A percentile compares a stretch with the other conserved stretches of the same genome.
Conservation (phyloP, 2,888 invertebrate species). For the Xanthostigma xanthostigma region DNA sequence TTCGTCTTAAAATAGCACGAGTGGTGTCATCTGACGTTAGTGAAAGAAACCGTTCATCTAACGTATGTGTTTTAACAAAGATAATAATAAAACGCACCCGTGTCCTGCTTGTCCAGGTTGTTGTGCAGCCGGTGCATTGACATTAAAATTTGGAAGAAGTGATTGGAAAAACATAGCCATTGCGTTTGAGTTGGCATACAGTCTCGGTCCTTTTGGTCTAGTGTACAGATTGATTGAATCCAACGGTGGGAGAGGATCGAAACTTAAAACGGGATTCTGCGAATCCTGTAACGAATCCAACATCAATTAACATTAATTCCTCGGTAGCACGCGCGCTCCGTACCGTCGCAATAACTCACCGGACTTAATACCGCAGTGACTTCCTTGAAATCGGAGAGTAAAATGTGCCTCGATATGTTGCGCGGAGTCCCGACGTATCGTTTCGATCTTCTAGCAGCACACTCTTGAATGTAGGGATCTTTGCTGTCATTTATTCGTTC, state of each 20-base stretch:
- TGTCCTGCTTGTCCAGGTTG: no score
- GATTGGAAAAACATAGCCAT: conserved; percentile 54
- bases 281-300: conserved; percentile 21
- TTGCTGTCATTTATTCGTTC: conserved; percentile 42
- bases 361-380: conserved; percentile 40
- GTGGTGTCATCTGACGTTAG: background rate
- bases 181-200: conserved; percentile 21
- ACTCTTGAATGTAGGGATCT: conserved; percentile 44
- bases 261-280: conserved; percentile 47
- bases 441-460: conserved; percentile 39
- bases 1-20: conserved; percentile 6
- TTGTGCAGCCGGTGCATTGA: conserved; percentile 28
- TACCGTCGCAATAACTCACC: conserved; percentile 26
- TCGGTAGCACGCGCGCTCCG: background rate
- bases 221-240: conserved; percentile 61
- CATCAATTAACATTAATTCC: background rate
- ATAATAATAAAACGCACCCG: no score
- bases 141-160: conserved; percentile 50
- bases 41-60: no score
- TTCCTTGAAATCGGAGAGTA: conserved; percentile 56
- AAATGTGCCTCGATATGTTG: conserved; percentile 51
- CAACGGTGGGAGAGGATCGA: conserved; percentile 64
- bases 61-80: no score
- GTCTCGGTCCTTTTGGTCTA: conserved; percentile 28
- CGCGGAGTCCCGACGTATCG: conserved; percentile 48